Evolutionary conservation across 2,888 invertebrate genomes (phyloP).

Genomic region (Dryocosmus kuriphilus): DNA sequence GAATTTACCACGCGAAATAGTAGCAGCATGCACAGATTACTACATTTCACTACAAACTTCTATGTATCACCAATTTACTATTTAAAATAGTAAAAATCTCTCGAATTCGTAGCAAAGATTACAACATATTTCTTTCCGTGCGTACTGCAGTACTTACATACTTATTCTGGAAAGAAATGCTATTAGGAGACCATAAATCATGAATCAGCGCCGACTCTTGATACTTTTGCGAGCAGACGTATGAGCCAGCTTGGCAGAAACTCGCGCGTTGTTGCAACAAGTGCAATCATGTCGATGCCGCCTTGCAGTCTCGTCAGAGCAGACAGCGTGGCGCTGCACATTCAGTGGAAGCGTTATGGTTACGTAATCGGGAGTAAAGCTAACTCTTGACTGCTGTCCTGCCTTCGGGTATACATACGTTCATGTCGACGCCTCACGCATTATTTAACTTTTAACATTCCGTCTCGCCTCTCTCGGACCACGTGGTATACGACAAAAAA

Average conservation of each 20-base stretch:
- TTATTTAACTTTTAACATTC: constrained; percentile 7
- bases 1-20: too few species aligned
- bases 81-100: too few species aligned
- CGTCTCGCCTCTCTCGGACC: neutral
- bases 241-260: constrained; percentile 48
- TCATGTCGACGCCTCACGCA: constrained; percentile 2
- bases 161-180: too few species aligned
- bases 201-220: constrained; percentile 6
- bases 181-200: neutral
- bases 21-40: too few species aligned
- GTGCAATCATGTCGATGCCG: constrained; percentile 64
- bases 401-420: neutral
- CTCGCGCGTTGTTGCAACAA: constrained; percentile 65
- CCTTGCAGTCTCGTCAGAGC: constrained; percentile 73
- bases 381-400: neutral
- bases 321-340: constrained; percentile 73
- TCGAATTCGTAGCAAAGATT: too few species aligned
- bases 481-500: neutral
- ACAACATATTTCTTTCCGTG: too few species aligned
- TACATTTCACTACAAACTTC: too few species aligned
- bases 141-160: too few species aligned
- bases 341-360: constrained; percentile 58
- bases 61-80: too few species aligned
- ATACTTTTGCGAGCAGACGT: constrained; percentile 41
- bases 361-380: constrained; percentile 46